Evolutionary conservation across 2,797 vertebrate species (phyloP).

Genomic region (Dallia pectoralis): DNA sequence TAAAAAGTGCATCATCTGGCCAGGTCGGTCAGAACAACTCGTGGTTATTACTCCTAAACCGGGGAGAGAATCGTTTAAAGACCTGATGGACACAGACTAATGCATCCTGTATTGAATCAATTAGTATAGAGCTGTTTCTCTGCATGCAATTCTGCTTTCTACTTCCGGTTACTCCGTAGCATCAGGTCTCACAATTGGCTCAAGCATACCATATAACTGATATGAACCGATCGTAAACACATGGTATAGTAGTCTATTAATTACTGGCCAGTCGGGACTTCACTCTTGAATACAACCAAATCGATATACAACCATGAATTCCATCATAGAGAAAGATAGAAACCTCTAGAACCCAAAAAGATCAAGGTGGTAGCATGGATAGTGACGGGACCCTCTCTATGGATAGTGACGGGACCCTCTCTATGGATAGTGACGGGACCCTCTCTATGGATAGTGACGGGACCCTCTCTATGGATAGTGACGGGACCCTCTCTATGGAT

Average conservation of each 20-base stretch:
- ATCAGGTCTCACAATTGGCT: constrained; percentile 7
- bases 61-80: neutral
- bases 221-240: constrained; percentile 8
- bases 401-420: too few species aligned
- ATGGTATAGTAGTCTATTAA: constrained; percentile 2
- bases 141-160: neutral
- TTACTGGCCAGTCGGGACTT: neutral
- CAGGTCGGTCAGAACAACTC: constrained; percentile 26
- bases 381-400: too few species aligned
- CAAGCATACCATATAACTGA: constrained; percentile 21
- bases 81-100: neutral
- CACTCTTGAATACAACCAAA: neutral
- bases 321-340: too few species aligned
- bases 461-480: too few species aligned
- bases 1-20: constrained; percentile 49
- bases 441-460: too few species aligned
- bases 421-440: too few species aligned
- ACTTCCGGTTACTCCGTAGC: neutral
- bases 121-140: neutral
- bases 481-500: too few species aligned
- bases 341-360: too few species aligned
- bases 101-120: neutral
- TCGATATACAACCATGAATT: neutral
- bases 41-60: neutral
- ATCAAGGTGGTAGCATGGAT: too few species aligned